Percentiles rank a stretch among this genome's conserved stretches.
Conservation (phyloP, 2,797 vertebrate genomes). For the Epinephelus awoara region DNA sequence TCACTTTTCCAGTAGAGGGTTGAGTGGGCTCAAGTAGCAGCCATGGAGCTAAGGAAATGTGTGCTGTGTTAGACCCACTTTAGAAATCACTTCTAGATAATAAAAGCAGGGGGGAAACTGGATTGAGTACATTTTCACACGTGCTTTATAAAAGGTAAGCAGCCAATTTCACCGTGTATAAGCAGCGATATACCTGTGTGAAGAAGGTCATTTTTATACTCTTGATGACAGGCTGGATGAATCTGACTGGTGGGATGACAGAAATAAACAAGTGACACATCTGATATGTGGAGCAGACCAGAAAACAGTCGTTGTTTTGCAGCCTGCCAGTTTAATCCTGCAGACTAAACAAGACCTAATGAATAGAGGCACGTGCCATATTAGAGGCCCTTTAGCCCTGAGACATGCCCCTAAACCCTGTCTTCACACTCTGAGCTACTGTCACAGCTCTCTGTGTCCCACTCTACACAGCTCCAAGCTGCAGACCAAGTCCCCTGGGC, state of each 20-base stretch:
- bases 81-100: slow-evolving; percentile 25
- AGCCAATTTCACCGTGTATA: slow-evolving; percentile 6
- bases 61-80: slow-evolving; percentile 13
- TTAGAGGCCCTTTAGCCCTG: slow-evolving; percentile 60
- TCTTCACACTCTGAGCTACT: slow-evolving; percentile 47
- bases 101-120: slow-evolving; percentile 16
- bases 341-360: slow-evolving; percentile 54
- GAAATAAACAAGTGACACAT: slow-evolving; percentile 23
- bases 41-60: not conserved
- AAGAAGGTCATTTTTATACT: slow-evolving; percentile 41
- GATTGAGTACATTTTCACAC: slow-evolving; percentile 21
- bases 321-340: slow-evolving; percentile 23
- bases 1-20: slow-evolving; percentile 30
- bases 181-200: not conserved
- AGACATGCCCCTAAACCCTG: slow-evolving; percentile 48
- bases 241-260: slow-evolving; percentile 11
- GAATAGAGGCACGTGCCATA: slow-evolving; percentile 51
- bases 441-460: slow-evolving; percentile 51
- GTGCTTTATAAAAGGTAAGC: slow-evolving; percentile 23
- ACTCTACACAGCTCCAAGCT: slow-evolving; percentile 50
- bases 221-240: slow-evolving; percentile 38
- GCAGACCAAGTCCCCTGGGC: slow-evolving; percentile 69
- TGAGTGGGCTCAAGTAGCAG: slow-evolving; percentile 21
- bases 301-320: slow-evolving; percentile 42
- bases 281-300: slow-evolving; percentile 10